Percentiles rank a stretch among this genome's conserved stretches.
Conservation (phyloP, 2,113 vertebrate species). For the Sterna hirundo region DNA sequence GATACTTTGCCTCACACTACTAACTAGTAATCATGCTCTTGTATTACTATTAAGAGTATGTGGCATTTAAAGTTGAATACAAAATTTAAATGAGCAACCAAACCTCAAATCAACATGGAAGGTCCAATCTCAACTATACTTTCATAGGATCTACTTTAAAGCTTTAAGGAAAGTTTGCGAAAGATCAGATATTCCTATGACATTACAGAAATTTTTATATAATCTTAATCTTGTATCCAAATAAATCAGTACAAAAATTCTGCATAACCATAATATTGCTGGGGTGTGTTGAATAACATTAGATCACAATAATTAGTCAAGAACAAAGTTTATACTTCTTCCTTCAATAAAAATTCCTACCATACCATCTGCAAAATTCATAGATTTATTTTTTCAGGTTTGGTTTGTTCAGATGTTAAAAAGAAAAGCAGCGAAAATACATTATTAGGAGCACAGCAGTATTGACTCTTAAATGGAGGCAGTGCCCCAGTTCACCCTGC, state of each 20-base stretch:
- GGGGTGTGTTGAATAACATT: not conserved
- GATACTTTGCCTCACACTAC: not conserved
- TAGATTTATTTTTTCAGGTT: not conserved
- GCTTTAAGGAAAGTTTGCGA: not conserved
- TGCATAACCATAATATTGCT: not conserved
- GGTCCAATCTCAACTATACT: not conserved
- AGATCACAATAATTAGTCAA: not conserved
- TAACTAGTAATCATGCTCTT: not conserved
- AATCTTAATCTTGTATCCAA: not conserved
- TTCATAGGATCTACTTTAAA: not conserved
- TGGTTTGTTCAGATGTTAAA: not conserved
- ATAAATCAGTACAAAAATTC: not conserved
- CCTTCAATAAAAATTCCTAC: not conserved
- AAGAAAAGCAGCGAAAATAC: not conserved
- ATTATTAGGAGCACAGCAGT: not conserved
- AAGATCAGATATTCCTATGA: not conserved
- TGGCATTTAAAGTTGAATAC: not conserved
- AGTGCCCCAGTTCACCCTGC: not conserved
- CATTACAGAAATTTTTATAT: not conserved
- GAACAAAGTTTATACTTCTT: not conserved
- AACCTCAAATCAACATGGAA: not conserved
- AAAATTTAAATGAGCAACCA: not conserved
- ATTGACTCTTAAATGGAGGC: not conserved
- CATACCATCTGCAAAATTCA: not conserved
- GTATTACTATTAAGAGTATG: not conserved